These are phyloP conservation scores for Cantharis lateralis DNA, from an alignment of 2,888 invertebrate species.

Conservation along the genomic window DNA sequence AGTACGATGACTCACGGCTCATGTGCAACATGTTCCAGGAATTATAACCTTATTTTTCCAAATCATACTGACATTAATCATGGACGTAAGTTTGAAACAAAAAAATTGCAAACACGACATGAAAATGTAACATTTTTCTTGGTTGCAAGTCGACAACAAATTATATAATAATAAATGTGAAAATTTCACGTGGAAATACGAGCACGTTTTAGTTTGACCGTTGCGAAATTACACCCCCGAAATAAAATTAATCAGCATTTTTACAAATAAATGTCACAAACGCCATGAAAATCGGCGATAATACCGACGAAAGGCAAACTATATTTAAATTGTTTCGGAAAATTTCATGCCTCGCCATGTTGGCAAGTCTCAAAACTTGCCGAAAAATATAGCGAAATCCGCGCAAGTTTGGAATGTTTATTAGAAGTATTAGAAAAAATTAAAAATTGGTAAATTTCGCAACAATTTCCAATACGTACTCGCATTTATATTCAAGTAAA, in stretches of 20 bases:
- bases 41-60: slow-evolving; percentile 14
- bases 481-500: slow-evolving; percentile 40
- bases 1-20: slow-evolving; percentile 20
- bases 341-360: slow-evolving; percentile 59
- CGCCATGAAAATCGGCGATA: background rate
- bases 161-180: slow-evolving; percentile 40
- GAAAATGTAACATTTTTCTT: background rate
- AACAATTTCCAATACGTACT: background rate
- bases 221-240: background rate
- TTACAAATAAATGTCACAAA: background rate
- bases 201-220: background rate
- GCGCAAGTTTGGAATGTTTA: background rate
- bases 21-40: slow-evolving; percentile 20
- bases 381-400: slow-evolving; percentile 40
- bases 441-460: background rate
- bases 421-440: background rate
- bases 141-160: background rate
- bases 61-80: background rate
- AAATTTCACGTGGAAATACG: slow-evolving; percentile 43
- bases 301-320: background rate
- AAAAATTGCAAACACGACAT: background rate
- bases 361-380: slow-evolving; percentile 58
- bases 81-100: background rate
- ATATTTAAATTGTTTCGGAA: slow-evolving; percentile 31
- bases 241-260: background rate